A percentile compares a stretch with the other conserved stretches of the same genome.
These are phyloP conservation scores for Sebastes reedi DNA, from an alignment of 2,797 vertebrate genomes.

Conservation along the genomic window DNA sequence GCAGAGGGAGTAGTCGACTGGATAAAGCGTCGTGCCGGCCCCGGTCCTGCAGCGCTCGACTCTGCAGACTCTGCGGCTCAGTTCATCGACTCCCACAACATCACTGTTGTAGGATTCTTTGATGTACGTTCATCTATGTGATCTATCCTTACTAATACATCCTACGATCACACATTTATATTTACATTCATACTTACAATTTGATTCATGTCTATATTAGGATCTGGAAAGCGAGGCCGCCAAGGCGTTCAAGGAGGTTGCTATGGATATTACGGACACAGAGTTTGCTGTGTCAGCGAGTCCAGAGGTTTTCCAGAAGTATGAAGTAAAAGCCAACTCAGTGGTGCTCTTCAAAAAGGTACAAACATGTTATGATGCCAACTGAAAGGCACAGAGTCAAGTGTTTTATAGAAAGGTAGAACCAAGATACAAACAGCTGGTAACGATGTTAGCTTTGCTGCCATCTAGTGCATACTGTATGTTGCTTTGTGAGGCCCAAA, in stretches of 20 bases:
- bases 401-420: background rate
- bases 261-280: slow-evolving; percentile 72
- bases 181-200: background rate
- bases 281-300: slow-evolving; percentile 82
- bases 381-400: background rate
- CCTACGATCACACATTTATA: background rate
- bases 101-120: slow-evolving; percentile 90
- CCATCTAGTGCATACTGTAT: background rate
- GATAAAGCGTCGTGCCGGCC: slow-evolving; percentile 81
- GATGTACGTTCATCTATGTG: slow-evolving; percentile 69
- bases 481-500: background rate
- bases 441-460: slow-evolving; percentile 17
- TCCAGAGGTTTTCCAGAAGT: slow-evolving; percentile 84
- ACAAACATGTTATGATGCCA: background rate
- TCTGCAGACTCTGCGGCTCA: slow-evolving; percentile 43
- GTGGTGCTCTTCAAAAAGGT: slow-evolving; percentile 94
- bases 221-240: slow-evolving; percentile 71
- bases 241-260: slow-evolving; percentile 77
- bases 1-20: slow-evolving; percentile 81
- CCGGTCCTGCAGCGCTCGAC: slow-evolving; percentile 73
- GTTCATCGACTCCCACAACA: slow-evolving; percentile 73
- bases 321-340: slow-evolving; percentile 76
- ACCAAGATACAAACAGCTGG: too few species aligned
- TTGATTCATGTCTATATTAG: background rate
- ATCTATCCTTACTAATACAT: background rate